Base-by-base conservation (phyloP, 2,797 vertebrate genomes). In the Syndactyla subalaris region DNA sequence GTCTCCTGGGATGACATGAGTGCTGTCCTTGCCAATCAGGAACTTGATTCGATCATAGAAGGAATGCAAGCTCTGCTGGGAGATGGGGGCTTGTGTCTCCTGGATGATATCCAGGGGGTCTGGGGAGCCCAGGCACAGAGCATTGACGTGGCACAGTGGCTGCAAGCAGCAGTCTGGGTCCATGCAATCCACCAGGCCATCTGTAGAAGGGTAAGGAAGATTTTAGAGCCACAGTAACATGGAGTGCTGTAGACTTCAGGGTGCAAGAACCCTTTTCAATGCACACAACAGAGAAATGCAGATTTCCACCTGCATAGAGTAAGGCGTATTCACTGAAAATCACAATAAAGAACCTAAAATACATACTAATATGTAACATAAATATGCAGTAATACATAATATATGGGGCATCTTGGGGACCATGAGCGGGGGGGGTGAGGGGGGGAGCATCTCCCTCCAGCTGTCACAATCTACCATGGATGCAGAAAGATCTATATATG, bases 161-260 rank as follows among this genome's bases (percentile, higher is more conserved):
- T 99, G 99, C 71, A 99, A 97, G 97, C 99, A 99, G 98, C 99
- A 99, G 97, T 99, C 99, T 12, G 99, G 99, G 97, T 99, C 99
- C 99, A 99, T 99, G 98, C 99, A 99, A 97, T 99, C 99, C 90
- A 99, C 98, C 93, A 99, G 97, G 66, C 99, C 99, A 96, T 99
- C 99, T 99, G 96, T 20, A 90, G 98, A 95, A 89, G 49, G 14
- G 41, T 62, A 91, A 97, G 92, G 70, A 89, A 85, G 58, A 48
- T 59, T 71, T 96, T 41, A 92, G 77, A 89, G 49, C 45, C 20
- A 36, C 11, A 34, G 48, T 23, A 76, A 72, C 6, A 36, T 1
- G 15, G 15, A 36, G 4, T 19, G 7, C 46, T 26, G 36, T 9
- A 83, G 48, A 61, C 2, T 62, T 77, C 48, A 71, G 55, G 14